Conservation (phyloP, 2,888 invertebrate genomes). For the Lamproptera curius region DNA sequence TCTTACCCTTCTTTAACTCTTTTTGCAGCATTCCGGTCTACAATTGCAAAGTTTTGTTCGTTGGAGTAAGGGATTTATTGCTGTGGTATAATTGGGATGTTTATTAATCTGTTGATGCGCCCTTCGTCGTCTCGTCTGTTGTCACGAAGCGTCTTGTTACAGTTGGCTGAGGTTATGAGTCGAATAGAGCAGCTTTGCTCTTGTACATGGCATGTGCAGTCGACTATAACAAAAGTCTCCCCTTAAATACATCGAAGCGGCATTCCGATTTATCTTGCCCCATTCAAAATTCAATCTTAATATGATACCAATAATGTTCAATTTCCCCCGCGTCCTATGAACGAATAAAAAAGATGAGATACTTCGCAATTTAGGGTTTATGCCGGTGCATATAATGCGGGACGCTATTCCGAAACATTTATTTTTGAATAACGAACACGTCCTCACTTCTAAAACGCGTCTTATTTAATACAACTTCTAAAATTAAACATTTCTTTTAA, state of each 20-base stretch:
- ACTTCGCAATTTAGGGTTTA: slow-evolving; percentile 20
- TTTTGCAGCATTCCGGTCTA: too few relatives aligned
- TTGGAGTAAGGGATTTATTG: too few relatives aligned
- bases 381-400: slow-evolving; percentile 8
- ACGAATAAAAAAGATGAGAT: slow-evolving; percentile 19
- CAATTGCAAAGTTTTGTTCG: too few relatives aligned
- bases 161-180: slow-evolving; percentile 20
- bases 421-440: neutral
- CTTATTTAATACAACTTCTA: too few relatives aligned
- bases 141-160: slow-evolving; percentile 15
- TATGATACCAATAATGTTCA: neutral
- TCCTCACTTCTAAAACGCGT: too few relatives aligned
- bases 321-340: neutral
- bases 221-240: slow-evolving; percentile 20
- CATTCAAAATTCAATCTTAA: slow-evolving; percentile 8
- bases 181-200: slow-evolving; percentile 19
- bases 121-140: too few relatives aligned
- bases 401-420: neutral
- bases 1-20: too few relatives aligned
- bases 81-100: too few relatives aligned
- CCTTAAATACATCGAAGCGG: slow-evolving; percentile 22
- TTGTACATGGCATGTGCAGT: slow-evolving; percentile 22
- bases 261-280: slow-evolving; percentile 11
- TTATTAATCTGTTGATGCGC: too few relatives aligned
- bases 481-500: too few relatives aligned